Evolutionary conservation across 2,113 vertebrate genomes (phyloP).

Genomic region (Tylochromis polylepis): DNA sequence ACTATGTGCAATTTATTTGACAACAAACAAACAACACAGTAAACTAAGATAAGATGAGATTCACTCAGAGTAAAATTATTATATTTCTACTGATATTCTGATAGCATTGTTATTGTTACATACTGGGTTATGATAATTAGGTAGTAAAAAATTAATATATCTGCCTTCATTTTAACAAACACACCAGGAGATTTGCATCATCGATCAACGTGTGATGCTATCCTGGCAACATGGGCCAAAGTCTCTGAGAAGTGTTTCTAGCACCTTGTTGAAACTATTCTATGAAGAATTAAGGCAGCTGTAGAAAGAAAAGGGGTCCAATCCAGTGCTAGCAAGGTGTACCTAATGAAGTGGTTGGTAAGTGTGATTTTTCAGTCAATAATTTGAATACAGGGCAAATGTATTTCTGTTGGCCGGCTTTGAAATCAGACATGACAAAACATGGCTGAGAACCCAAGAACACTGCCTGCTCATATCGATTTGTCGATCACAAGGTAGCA

Average conservation of each 20-base stretch:
- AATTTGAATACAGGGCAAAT: neutral
- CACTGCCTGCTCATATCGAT: neutral
- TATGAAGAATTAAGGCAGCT: neutral
- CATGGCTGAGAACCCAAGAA: neutral
- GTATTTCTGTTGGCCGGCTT: neutral
- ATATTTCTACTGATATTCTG: neutral
- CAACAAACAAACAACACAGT: neutral
- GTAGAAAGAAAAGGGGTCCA: neutral
- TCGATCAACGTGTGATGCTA: neutral
- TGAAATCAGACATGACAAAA: neutral
- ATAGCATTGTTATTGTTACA: rapidly evolving
- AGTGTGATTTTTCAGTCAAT: rapidly evolving
- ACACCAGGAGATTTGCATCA: neutral
- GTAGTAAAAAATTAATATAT: neutral
- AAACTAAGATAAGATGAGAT: neutral
- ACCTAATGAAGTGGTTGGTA: neutral
- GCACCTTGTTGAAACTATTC: neutral
- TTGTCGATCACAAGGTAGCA: neutral
- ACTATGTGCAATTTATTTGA: too few species aligned
- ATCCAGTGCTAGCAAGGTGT: neutral
- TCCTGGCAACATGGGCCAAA: neutral
- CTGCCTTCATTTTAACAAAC: neutral
- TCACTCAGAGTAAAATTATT: neutral
- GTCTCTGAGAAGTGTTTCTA: neutral
- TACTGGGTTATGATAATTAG: neutral